Conservation (phyloP, 2,113 vertebrate genomes). For the Cyanoramphus novaezelandiae region DNA sequence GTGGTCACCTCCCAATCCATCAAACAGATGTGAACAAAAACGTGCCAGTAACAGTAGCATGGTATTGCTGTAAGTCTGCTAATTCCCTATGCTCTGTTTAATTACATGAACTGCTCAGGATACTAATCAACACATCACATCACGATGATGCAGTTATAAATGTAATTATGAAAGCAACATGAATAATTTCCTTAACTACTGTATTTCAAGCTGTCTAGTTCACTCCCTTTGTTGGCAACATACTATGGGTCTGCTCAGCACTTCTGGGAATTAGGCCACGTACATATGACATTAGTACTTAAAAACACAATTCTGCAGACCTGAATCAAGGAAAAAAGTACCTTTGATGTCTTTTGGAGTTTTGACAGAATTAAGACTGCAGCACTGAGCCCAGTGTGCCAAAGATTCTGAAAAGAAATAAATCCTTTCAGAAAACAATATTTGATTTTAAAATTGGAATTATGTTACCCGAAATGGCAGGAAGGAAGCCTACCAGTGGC, state of each 20-base stretch:
- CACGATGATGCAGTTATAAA: slow-evolving; percentile 34
- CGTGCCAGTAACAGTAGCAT: not conserved
- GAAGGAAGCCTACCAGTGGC: not conserved
- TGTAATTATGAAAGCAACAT: slow-evolving; percentile 49
- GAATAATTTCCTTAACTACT: slow-evolving; percentile 43
- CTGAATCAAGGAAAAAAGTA: not conserved
- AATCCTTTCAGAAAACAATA: not conserved
- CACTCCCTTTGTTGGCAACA: slow-evolving; percentile 2
- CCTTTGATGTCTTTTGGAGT: not conserved
- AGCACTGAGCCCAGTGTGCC: not conserved
- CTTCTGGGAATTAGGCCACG: not conserved
- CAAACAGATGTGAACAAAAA: slow-evolving; percentile 5
- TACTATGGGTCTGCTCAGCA: not conserved
- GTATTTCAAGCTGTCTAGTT: slow-evolving; percentile 13
- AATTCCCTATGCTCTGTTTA: not conserved
- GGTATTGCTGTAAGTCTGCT: not conserved
- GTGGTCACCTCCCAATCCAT: not conserved
- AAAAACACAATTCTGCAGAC: not conserved
- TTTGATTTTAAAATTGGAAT: not conserved
- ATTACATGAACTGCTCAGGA: not conserved
- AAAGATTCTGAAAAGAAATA: not conserved
- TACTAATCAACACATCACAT: slow-evolving; percentile 45
- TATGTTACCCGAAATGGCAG: not conserved
- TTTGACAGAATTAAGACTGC: not conserved
- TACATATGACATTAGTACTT: not conserved